Base-by-base conservation (phyloP, 2,113 vertebrate genomes). In the Nothobranchius furzeri region DNA sequence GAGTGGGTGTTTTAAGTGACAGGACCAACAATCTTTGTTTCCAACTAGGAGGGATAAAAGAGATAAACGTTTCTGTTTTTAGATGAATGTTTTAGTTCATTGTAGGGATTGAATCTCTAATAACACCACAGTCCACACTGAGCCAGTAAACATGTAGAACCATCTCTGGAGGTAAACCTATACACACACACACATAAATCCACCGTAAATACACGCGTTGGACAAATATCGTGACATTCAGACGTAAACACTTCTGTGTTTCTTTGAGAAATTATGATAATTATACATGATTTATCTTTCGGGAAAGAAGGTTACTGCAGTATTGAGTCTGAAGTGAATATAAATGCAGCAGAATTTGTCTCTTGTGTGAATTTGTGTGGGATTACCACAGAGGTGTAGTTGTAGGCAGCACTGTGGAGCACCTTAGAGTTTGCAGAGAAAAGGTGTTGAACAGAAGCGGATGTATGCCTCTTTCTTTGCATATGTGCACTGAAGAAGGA, bases 401-500 rank as follows among this genome's bases (percentile, higher is more conserved):
- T 51, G 57, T 54, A 70, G 25, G 64, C 72, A 64, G 47, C 6
- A 5, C 65, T 66, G 76, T 73, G 73, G 70, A 86, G 76, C 71
- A 75, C 74, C 59, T 60, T 24, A 37, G 60, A 37, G 58, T 83
- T 79, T 60, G 20, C 43, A 51, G 63, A 75, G 81, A 62, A 53
- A 61, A 82, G 35, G 75, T 64, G 50, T 49, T 78, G 79, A 64
- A 83, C 83, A 85, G 62, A 40, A 79, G 30, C 85, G 85, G 84
- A 88, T 52, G 84, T 81, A 76, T 86, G 82, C 85, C 74, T 73
- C 83, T 84, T 58, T 68, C 70, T 86, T 75, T 87, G 88, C 79
- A 88, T 3, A 30, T 30, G 30, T 81, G 82, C 73, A 78, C 81
- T 71, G 8, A 81, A 81, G 4, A 30, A 30, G 30, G 30, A 86